Evolutionary conservation across 1,140 invertebrate species (phyloP).

Genomic region (Bacillus rossius): DNA sequence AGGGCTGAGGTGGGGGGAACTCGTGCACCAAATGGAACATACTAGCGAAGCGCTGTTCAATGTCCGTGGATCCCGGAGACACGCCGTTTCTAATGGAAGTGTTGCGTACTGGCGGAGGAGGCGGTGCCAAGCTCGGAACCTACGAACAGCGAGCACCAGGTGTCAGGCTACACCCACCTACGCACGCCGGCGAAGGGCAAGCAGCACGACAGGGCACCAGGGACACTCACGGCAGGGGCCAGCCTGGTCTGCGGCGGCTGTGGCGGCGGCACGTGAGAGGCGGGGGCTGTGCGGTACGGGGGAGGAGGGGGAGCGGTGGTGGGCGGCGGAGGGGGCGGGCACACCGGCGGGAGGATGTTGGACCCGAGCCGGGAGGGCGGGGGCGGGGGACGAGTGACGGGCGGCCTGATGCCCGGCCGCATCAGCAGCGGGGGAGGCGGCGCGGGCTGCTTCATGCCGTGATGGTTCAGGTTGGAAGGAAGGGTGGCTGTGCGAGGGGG

Average conservation of each 20-base stretch:
- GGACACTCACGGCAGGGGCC: constrained; percentile 21
- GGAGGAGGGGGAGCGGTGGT: constrained; percentile 36
- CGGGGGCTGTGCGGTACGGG: constrained; percentile 33
- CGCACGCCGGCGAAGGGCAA: background rate
- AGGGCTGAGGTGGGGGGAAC: constrained; percentile 47
- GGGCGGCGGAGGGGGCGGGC: constrained; percentile 20
- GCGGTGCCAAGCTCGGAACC: constrained; percentile 22
- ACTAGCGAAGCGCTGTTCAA: constrained; percentile 46
- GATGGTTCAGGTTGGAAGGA: constrained; percentile 18
- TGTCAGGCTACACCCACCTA: too few species aligned
- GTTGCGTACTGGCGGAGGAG: constrained; percentile 27
- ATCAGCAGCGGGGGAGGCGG: constrained; percentile 23
- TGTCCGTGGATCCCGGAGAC: constrained; percentile 31
- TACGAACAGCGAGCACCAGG: constrained; percentile 10
- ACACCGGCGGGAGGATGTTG: constrained; percentile 30
- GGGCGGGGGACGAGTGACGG: constrained; percentile 35
- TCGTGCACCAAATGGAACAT: constrained; percentile 45
- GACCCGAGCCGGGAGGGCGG: constrained; percentile 31
- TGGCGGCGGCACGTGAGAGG: constrained; percentile 28
- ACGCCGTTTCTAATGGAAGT: constrained; percentile 35
- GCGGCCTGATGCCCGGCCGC: constrained; percentile 22
- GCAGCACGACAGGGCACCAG: background rate
- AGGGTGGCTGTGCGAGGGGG: constrained; percentile 17
- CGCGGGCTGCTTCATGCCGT: constrained; percentile 21
- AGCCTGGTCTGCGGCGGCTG: constrained; percentile 34